Base-by-base conservation (phyloP, 2,888 invertebrate species). In the Caradrina clavipalpis region DNA sequence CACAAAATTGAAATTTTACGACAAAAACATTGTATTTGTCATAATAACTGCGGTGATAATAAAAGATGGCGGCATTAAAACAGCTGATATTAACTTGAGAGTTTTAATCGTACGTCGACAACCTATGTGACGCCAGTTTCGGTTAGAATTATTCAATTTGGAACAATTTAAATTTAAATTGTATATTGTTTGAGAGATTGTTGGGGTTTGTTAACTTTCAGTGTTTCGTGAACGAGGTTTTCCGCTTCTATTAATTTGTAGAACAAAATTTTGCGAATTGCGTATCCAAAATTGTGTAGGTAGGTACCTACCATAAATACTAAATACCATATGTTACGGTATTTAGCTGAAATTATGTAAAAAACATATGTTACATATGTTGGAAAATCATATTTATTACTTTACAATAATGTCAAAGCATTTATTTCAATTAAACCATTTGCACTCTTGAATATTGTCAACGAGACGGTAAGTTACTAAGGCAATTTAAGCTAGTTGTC, bases 1-100 rank as follows among this genome's bases (percentile, higher is more conserved):
- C 65, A 72, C 77, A 80, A 80, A 80, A 80, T 80, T 81, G 78
- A 80, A 75, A 61, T 69, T 72, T 84, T 60, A 83, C 69, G 67
- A 71, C 55, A 66, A 59, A 64, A 73, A 84, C 82, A 85, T 76
- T 84, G 82, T 84, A 67, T 69, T 58, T 56, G 69, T 77, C 73
- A 79, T 79, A 73, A 81, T 77, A 69, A 66, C 66, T 49, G 56
- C 70, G 51, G 69, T 69, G 49, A 57, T 80, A 66, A 31, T 75
- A 72, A 84, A 84, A 76, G 73, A 73, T 64, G 68, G 69, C 19
- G 47, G 66, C 67, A n/a, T 68, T 84, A 76, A 86, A 84, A 73
- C 71, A 72, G 54, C 70, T 59, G 71, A 73, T 76, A 78, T 71
- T 73, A 80, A 78, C 70, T 70, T 59, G 58, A 39, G 53, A 70